Evolutionary conservation across 1,140 invertebrate genomes (phyloP).

Genomic region (Mya arenaria): DNA sequence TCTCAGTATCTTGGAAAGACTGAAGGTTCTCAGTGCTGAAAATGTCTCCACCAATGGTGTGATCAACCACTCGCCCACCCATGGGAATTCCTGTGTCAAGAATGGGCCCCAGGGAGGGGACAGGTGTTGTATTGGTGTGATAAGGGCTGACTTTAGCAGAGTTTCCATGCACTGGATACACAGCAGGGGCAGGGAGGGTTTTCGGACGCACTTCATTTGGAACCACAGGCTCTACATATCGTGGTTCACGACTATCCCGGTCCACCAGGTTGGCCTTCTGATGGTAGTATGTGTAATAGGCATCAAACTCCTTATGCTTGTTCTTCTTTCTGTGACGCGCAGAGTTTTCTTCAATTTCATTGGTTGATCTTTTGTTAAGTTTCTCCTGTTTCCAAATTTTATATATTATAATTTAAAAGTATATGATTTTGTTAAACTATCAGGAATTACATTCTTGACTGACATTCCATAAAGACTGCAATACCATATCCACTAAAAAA

Average conservation of each 20-base stretch:
- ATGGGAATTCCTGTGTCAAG: not conserved
- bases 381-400: conserved; percentile 14
- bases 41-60: conserved; percentile 34
- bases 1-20: not conserved
- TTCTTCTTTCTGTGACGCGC: not conserved
- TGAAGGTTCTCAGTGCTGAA: not conserved
- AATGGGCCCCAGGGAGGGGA: conserved; percentile 14
- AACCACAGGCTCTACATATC: not conserved
- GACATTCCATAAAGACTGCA: not conserved
- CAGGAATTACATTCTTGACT: not conserved
- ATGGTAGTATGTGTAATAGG: not conserved
- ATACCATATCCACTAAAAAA: too few relatives aligned
- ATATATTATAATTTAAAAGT: not conserved
- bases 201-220: not conserved
- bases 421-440: not conserved
- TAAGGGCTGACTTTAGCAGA: conserved; percentile 16
- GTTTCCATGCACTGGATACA: conserved; percentile 2
- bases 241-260: too few relatives aligned
- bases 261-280: not conserved
- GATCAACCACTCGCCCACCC: conserved; percentile 15
- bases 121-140: not conserved
- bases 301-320: too few relatives aligned
- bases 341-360: conserved; percentile 15
- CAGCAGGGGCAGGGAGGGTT: not conserved
- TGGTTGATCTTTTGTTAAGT: conserved; percentile 17